These are phyloP conservation scores for Barnardius zonarius DNA, from an alignment of 2,113 vertebrate species.

Conservation along the genomic window DNA sequence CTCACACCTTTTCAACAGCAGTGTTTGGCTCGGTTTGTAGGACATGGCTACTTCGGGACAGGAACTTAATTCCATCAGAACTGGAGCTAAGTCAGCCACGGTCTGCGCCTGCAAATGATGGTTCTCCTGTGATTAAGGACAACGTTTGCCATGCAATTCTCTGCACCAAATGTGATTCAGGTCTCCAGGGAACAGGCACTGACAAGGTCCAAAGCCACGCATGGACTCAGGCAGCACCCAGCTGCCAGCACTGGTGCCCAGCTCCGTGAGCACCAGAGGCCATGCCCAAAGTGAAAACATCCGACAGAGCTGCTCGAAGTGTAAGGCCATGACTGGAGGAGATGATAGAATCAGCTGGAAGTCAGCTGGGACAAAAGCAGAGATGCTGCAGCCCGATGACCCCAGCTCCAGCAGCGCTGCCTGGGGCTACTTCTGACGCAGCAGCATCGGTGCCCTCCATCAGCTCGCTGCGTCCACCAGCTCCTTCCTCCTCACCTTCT, in stretches of 20 bases:
- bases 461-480: not conserved
- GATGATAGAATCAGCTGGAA: not conserved
- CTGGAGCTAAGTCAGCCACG: not conserved
- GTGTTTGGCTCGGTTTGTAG: slow-evolving; percentile 7
- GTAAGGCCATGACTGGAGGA: not conserved
- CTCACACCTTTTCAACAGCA: not conserved
- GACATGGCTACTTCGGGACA: not conserved
- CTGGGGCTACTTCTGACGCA: not conserved
- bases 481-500: not conserved
- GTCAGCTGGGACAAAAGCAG: not conserved
- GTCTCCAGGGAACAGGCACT: not conserved
- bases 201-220: not conserved
- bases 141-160: not conserved
- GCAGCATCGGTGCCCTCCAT: not conserved
- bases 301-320: not conserved
- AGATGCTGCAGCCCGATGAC: not conserved
- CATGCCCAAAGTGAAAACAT: not conserved
- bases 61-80: not conserved
- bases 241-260: not conserved
- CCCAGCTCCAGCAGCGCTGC: not conserved
- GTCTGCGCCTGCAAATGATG: not conserved
- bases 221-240: not conserved
- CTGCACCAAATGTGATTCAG: not conserved
- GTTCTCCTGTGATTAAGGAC: not conserved
- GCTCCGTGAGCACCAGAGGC: not conserved